phyloP scores from a whole-genome alignment of 1,140 invertebrate genomes.

The Cecropterus lyciades region DNA sequence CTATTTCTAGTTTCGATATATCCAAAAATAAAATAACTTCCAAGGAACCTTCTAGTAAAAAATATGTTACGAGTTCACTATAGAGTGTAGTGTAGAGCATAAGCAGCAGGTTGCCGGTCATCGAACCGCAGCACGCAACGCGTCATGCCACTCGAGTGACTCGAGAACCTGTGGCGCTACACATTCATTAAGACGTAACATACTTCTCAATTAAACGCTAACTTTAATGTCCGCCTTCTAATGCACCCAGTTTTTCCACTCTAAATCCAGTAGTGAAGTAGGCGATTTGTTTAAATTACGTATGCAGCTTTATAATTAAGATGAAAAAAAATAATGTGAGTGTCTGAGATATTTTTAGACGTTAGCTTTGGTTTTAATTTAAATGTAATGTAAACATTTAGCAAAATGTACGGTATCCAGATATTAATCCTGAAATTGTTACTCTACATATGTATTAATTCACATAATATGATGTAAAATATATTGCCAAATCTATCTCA shows the following conservation, averaged over 20 bases:
- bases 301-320: neutral
- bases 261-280: slow-evolving; percentile 18
- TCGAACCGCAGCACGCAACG: slow-evolving; percentile 50
- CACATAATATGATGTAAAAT: too few relatives aligned
- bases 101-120: slow-evolving; percentile 56
- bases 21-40: neutral
- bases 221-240: slow-evolving; percentile 2
- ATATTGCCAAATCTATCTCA: too few relatives aligned
- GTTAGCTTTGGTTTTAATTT: too few relatives aligned
- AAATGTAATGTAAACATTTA: too few relatives aligned
- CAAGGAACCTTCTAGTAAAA: neutral
- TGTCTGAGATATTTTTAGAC: too few relatives aligned
- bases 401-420: too few relatives aligned
- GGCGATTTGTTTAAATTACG: neutral
- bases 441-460: too few relatives aligned
- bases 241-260: slow-evolving; percentile 24
- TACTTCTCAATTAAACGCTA: slow-evolving; percentile 20
- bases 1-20: neutral
- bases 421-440: too few relatives aligned
- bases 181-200: slow-evolving; percentile 40
- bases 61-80: slow-evolving; percentile 8
- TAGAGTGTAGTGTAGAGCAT: slow-evolving; percentile 13
- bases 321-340: too few relatives aligned
- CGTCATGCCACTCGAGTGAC: slow-evolving; percentile 35
- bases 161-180: slow-evolving; percentile 44